Evolutionary conservation across 2,797 vertebrate species (phyloP).

Genomic region (Prunella strophiata): DNA sequence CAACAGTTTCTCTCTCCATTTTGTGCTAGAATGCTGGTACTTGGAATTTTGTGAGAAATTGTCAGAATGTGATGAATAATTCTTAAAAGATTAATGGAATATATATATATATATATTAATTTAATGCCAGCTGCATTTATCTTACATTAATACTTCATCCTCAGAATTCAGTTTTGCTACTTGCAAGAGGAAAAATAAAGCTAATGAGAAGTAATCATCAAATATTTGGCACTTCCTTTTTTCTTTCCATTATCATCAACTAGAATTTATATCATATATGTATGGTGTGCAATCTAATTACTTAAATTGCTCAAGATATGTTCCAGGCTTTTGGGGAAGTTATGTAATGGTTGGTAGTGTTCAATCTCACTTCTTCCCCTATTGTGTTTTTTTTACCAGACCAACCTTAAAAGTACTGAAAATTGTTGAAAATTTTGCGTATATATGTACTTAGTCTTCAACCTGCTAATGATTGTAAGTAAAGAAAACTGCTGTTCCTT

Average conservation of each 20-base stretch:
- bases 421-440: not conserved
- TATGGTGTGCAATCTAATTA: not conserved
- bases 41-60: not conserved
- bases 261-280: not conserved
- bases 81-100: not conserved
- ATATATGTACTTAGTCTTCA: not conserved
- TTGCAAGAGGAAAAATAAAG: not conserved
- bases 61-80: not conserved
- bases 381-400: not conserved
- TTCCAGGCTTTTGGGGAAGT: not conserved
- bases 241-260: slow-evolving; percentile 11
- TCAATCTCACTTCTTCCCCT: not conserved
- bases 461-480: not conserved
- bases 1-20: not conserved
- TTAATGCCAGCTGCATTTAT: not conserved
- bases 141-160: not conserved
- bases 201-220: not conserved
- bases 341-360: not conserved
- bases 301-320: not conserved
- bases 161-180: not conserved
- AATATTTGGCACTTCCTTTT: slow-evolving; percentile 24
- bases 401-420: not conserved
- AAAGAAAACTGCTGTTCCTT: not conserved
- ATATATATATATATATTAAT: not conserved
- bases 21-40: not conserved